Evolutionary conservation across 2,888 invertebrate genomes (phyloP), one percentile per base, ranked within the genome.

Genomic region (Dromius quadrimaculatus): DNA sequence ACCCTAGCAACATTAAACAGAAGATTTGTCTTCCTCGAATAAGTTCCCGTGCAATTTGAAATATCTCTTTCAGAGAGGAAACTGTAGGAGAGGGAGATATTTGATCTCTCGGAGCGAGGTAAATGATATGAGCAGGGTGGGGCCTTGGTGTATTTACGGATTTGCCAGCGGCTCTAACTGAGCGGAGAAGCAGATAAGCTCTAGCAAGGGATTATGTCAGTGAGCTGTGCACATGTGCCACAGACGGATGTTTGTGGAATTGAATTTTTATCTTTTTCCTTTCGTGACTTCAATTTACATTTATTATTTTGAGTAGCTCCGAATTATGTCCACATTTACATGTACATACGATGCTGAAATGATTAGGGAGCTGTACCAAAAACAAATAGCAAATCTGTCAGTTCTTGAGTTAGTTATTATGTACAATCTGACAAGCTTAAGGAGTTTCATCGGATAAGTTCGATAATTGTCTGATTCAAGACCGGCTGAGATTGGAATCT

Each of bases 1-100:
- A 22, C 32, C 13, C 38, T 22, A 3, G 41, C 38, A 62, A 62
- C 62, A 62, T 62, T 62, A 62, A 62, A 62, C 62, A 62, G 41
- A 62, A 62, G 38, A 62, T 62, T 62, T 62, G 62, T 62, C 62
- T 41, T 62, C 41, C 62, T 23, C 23, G 41, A 62, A 62, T 62
- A 62, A 62, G 62, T 62, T 62, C 41, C 62, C 23, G 38, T 62
- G 62, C 41, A 41, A 62, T 62, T 62, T 62, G 62, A 62, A 62
- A 62, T 62, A 62, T 62, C 59, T 57, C 57, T 59, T 59, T 59
- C 36, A 11, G 17, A 6, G 59, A 34, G 13, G 9, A 32, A 32
- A 32, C 5, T 32, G 5, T 32, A 6, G 32, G n/a, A 11, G 38
- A 4, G 3, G 59, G 36, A 20, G 36, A 59, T 59, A 34, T 59